Evolutionary conservation across 2,888 invertebrate species (phyloP), one percentile per base, ranked within the genome.

Genomic region (Heliconius aoede): DNA sequence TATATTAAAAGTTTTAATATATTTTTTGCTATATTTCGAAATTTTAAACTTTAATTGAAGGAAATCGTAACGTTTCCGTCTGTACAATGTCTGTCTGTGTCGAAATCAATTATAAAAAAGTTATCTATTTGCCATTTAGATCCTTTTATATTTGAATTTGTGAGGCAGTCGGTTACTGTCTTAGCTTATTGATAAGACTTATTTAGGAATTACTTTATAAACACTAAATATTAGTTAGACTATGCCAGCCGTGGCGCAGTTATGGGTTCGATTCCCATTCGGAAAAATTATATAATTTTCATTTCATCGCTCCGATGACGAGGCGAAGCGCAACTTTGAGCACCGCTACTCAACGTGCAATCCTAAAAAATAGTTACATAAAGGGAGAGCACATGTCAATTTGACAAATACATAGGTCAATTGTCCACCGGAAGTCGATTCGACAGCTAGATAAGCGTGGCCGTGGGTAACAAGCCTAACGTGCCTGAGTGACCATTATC

Each of bases 401-500:
- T 84, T 91, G 91, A 92, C 89, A 90, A 90, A 55, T n/a, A 55
- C 18, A 92, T 91, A 88, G 86, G 89, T 88, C 91, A 90, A 91
- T 91, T 88, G 88, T 84, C 80, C 60, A 68, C 74, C 74, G 79
- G 79, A 79, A 69, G 79, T 51, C 58, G 74, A 74, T 74, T 77
- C 79, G 62, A 40, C 51, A 60, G 76, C 74, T 74, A 64, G 72
- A 79, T 77, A 73, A 79, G 87, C 81, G 84, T 81, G 85, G 86
- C 88, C 76, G 76, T 72, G 71, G 64, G 71, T 71, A 65, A 84
- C 88, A 86, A 77, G 80, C 80, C 74, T 79, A 79, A 76, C 72
- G 62, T 58, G 46, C 32, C 74, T 72, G 65, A 24, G 60, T 58
- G 36, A 62, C 26, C 58, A 69, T 79, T 72, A 79, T 74, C 77